Evolutionary conservation across 2,113 vertebrate species (phyloP).

Genomic region (Peromyscus californicus): DNA sequence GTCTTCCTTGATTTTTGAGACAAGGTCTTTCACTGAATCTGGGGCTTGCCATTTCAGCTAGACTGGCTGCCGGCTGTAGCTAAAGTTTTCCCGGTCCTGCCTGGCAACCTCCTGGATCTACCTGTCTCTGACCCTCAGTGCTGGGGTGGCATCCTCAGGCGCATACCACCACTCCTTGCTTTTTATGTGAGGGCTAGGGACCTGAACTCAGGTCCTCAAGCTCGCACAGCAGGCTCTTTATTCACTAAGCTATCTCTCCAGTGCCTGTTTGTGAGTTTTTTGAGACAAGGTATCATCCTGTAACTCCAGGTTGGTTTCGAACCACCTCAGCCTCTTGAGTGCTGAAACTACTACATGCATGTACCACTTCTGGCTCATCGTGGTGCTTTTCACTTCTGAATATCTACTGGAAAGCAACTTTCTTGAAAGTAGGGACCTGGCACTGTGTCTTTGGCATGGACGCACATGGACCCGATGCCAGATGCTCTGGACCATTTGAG

Average conservation of each 20-base stretch:
- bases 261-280: not conserved
- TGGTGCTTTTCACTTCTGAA: not conserved
- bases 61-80: not conserved
- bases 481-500: not conserved
- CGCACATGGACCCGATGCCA: not conserved
- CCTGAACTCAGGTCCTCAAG: not conserved
- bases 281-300: not conserved
- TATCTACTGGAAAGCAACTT: not conserved
- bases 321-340: not conserved
- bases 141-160: not conserved
- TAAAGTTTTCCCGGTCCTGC: no score
- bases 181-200: not conserved
- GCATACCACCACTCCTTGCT: not conserved
- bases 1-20: not conserved
- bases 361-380: not conserved
- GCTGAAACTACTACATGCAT: not conserved
- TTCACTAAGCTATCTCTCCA: not conserved
- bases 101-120: not conserved
- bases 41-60: not conserved
- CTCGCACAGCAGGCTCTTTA: not conserved
- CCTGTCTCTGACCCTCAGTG: not conserved
- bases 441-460: not conserved
- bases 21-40: not conserved
- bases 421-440: not conserved
- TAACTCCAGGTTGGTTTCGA: not conserved